Conservation (phyloP, 1,140 invertebrate species). For the Eufriesea mexicana region DNA sequence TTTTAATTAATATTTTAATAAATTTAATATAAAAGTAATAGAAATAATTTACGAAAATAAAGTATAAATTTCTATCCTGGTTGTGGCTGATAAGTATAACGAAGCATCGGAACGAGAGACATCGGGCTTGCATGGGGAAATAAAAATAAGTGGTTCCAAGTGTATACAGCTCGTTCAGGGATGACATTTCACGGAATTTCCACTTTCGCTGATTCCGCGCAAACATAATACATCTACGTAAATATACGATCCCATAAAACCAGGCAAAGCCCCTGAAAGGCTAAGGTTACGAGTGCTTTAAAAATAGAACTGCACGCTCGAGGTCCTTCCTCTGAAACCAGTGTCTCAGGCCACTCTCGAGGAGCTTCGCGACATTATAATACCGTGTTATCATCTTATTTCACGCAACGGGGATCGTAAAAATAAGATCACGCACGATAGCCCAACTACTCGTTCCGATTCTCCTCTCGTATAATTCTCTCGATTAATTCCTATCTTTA, state of each 20-base stretch:
- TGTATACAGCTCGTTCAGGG: too few relatives aligned
- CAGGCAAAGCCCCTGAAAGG: neutral
- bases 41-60: too few relatives aligned
- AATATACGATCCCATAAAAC: constrained; percentile 1
- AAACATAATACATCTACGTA: neutral
- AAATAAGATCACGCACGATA: neutral
- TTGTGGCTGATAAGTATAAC: too few relatives aligned
- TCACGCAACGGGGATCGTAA: neutral
- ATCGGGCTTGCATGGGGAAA: neutral
- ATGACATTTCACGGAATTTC: neutral
- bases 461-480: too few relatives aligned
- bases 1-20: too few relatives aligned
- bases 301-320: neutral
- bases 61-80: too few relatives aligned
- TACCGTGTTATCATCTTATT: neutral
- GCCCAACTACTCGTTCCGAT: too few relatives aligned
- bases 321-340: neutral
- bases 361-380: neutral
- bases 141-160: neutral
- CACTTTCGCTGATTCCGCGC: neutral
- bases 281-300: neutral
- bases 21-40: too few relatives aligned
- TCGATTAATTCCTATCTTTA: too few relatives aligned
- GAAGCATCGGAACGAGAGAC: too few relatives aligned
- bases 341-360: neutral